Conservation (phyloP, 1,140 invertebrate species). For the Apis cerana region DNA sequence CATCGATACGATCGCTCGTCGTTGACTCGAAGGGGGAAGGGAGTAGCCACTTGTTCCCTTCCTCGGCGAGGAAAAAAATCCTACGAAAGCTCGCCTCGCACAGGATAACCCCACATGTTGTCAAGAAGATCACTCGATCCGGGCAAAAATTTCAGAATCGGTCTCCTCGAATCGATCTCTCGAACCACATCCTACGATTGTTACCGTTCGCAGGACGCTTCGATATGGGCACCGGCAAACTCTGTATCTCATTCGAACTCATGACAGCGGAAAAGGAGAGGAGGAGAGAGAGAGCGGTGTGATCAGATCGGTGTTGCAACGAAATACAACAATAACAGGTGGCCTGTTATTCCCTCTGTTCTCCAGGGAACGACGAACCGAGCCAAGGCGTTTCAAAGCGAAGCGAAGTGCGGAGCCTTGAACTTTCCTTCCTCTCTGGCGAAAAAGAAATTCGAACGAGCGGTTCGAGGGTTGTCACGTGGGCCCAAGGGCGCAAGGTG, state of each 20-base stretch:
- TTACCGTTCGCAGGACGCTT: background rate
- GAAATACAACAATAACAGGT: background rate
- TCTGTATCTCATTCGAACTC: background rate
- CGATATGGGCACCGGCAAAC: no score
- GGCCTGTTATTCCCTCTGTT: background rate
- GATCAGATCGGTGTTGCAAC: background rate
- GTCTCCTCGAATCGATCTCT: background rate
- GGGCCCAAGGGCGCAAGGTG: background rate
- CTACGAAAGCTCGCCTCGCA: background rate
- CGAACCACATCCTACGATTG: no score
- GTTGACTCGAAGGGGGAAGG: no score
- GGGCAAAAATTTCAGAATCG: background rate
- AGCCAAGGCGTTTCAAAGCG: no score
- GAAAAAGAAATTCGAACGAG: background rate
- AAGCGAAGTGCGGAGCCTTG: background rate
- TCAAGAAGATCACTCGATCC: background rate
- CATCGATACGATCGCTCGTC: no score
- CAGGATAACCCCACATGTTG: background rate
- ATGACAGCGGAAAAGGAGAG: background rate
- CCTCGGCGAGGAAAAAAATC: no score
- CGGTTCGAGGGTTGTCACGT: constrained; percentile 4
- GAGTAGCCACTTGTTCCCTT: background rate
- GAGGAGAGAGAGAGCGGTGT: no score
- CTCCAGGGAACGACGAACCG: no score
- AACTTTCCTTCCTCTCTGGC: background rate